phyloP scores from a whole-genome alignment of 1,140 invertebrate genomes.

The Antheraea pernyi region DNA sequence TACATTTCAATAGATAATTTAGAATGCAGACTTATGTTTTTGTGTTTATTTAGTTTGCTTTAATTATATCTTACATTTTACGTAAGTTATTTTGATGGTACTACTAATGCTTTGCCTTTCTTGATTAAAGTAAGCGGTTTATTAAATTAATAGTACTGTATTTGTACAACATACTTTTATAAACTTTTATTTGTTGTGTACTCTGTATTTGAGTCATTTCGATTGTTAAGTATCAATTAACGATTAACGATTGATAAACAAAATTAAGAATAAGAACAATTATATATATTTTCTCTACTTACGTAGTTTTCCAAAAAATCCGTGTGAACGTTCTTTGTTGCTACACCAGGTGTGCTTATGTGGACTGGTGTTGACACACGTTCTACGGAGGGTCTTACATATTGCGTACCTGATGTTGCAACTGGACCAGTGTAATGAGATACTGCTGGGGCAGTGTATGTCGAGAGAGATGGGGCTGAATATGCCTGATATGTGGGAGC shows the following conservation, averaged over 20 bases:
- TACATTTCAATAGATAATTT: too few relatives aligned
- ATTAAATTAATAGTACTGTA: too few relatives aligned
- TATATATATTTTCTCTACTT: constrained; percentile 46
- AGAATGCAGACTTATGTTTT: too few relatives aligned
- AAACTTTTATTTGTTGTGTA: too few relatives aligned
- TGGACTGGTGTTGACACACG: constrained; percentile 22
- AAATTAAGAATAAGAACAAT: background rate
- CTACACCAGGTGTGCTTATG: constrained; percentile 23
- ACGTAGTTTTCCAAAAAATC: constrained; percentile 82
- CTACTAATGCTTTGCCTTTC: too few relatives aligned
- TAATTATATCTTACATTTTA: too few relatives aligned
- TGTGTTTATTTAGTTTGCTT: too few relatives aligned
- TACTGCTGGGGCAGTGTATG: constrained; percentile 25
- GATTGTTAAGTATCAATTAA: background rate
- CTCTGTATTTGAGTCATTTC: too few relatives aligned
- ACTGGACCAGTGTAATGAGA: constrained; percentile 11
- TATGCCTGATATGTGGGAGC: constrained; percentile 30
- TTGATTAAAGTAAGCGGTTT: too few relatives aligned
- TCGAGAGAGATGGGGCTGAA: constrained; percentile 34
- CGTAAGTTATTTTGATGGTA: too few relatives aligned
- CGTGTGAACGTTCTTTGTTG: constrained; percentile 78
- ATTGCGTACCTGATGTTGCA: constrained; percentile 9
- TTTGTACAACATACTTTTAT: background rate
- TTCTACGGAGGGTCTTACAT: constrained; percentile 18
- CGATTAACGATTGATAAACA: too few relatives aligned